Conservation (phyloP, 1,140 invertebrate genomes). For the Wasmannia auropunctata region DNA sequence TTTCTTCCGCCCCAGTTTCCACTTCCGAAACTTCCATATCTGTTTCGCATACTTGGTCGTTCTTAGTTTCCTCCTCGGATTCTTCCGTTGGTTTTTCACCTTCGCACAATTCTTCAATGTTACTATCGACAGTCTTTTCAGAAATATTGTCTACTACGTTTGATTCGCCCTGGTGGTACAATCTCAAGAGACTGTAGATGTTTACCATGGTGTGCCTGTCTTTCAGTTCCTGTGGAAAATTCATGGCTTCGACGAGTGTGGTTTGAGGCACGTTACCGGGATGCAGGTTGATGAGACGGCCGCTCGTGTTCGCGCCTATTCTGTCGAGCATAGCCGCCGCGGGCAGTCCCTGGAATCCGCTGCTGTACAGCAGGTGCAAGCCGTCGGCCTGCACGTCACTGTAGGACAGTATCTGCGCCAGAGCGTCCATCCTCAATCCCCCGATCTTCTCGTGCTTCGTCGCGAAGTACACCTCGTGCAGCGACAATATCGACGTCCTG, state of each 20-base stretch:
- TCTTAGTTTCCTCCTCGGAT: not conserved
- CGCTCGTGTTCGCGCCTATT: conserved; percentile 88
- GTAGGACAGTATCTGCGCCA: conserved; percentile 94
- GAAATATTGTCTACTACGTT: conserved; percentile 46
- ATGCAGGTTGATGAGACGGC: conserved; percentile 91
- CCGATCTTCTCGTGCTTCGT: conserved; percentile 92
- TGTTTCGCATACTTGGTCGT: not conserved
- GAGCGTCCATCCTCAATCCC: conserved; percentile 92
- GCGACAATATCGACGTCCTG: conserved; percentile 90
- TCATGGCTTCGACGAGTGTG: conserved; percentile 91
- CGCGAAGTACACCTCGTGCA: conserved; percentile 92
- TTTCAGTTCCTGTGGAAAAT: conserved; percentile 89
- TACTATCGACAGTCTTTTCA: not conserved
- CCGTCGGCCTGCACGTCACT: conserved; percentile 92
- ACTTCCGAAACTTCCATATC: not conserved
- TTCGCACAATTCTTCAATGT: not conserved
- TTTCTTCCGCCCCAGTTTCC: conserved; percentile 74
- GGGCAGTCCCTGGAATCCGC: conserved; percentile 92
- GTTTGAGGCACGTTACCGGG: conserved; percentile 92
- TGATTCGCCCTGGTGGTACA: conserved; percentile 86
- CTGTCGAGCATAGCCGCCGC: conserved; percentile 92
- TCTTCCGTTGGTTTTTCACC: not conserved
- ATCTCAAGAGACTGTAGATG: conserved; percentile 90
- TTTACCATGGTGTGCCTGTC: conserved; percentile 89
- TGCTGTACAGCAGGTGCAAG: conserved; percentile 94